Base-by-base conservation (phyloP, 2,888 invertebrate species). In the Amiota mariae region DNA sequence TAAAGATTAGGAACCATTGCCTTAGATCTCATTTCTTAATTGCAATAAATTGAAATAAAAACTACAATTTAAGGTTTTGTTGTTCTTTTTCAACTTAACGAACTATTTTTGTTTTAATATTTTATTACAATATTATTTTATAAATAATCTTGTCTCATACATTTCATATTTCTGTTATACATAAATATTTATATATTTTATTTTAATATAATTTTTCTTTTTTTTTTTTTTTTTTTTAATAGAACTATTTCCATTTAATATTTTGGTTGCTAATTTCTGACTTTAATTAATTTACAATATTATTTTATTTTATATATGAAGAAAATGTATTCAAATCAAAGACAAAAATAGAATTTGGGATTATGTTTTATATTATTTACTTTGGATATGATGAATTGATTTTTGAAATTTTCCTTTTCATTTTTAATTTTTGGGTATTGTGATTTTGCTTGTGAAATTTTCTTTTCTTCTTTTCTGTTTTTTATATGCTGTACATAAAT, bases 1-100 rank as follows among this genome's bases (percentile, higher is more conserved):
- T 36, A 36, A 36, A 36, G 4, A 36, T 6, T 24, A 6, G 36
- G 36, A 36, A 36, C 6, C 6, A 4, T 36, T 36, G 36, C 4
- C 24, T 24, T 24, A 36, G 6, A 36, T 36, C 36, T 36, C 0
- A 36, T 36, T 6, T 36, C 6, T 6, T 36, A 2, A 6, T 36
- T 36, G 36, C 36, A 36, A 36, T 6, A 36, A 56, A 67, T 13
- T 13, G 9, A 68, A 75, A 75, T 49, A 61, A 66, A 72, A 71
- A 70, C 13, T n/a, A 61, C 59, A 47, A 68, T 57, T 54, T 11
- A 24, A 24, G 47, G 48, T 61, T 59, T 61, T 48, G 76, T 80
- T 84, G 79, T 80, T 86, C 77, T 79, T 82, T 73, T 77, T 84
- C 75, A 86, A 85, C 85, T 87, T 85, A 85, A 85, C 85, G 80